A percentile compares a stretch with the other conserved stretches of the same genome.
phyloP scores from a whole-genome alignment of 2,888 invertebrate genomes.

The Petrolisthes manimaculis region DNA sequence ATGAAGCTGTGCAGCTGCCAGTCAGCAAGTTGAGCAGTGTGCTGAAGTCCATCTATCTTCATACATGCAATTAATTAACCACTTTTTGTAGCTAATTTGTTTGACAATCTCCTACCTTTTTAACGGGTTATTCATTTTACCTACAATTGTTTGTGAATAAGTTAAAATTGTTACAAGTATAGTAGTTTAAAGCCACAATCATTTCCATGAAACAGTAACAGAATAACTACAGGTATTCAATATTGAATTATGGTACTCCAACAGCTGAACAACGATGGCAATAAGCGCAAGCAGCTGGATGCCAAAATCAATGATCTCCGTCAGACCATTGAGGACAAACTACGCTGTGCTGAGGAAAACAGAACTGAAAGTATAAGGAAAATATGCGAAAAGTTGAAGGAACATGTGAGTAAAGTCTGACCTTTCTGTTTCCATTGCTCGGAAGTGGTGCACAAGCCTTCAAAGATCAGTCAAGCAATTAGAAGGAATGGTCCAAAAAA shows the following conservation, averaged over 20 bases:
- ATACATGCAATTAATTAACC: too few relatives aligned
- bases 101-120: too few relatives aligned
- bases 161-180: too few relatives aligned
- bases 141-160: too few relatives aligned
- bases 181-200: too few relatives aligned
- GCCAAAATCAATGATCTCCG: conserved; percentile 88
- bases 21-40: too few relatives aligned
- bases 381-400: conserved; percentile 89
- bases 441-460: neutral
- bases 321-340: conserved; percentile 87
- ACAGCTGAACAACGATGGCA: conserved; percentile 72
- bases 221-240: too few relatives aligned
- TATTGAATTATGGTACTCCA: neutral
- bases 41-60: too few relatives aligned
- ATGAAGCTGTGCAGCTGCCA: too few relatives aligned
- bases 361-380: conserved; percentile 92
- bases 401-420: conserved; percentile 80
- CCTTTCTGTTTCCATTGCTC: neutral
- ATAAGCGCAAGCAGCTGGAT: conserved; percentile 82
- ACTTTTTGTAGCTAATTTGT: too few relatives aligned
- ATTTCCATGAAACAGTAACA: too few relatives aligned
- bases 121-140: too few relatives aligned
- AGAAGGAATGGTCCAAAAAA: neutral
- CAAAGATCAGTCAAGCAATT: neutral
- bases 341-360: conserved; percentile 88